A percentile compares a stretch with the other conserved stretches of the same genome.
Conservation (phyloP, 2,888 invertebrate genomes). For the Bombylius major region DNA sequence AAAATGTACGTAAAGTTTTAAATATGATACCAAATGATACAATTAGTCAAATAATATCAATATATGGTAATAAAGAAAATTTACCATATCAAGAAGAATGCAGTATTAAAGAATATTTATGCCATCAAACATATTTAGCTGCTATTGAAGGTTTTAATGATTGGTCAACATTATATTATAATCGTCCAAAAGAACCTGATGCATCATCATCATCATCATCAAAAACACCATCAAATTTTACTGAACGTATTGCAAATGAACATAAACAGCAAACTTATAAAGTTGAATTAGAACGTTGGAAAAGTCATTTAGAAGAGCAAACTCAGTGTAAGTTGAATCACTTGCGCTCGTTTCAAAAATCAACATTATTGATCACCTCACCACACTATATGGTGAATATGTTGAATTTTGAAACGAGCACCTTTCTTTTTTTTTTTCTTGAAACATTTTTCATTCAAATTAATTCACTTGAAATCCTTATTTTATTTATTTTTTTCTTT, state of each 20-base stretch:
- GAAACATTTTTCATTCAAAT: no score
- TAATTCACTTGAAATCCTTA: no score
- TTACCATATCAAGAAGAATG: constrained; percentile 39
- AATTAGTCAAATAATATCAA: constrained; percentile 42
- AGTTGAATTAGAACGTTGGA: constrained; percentile 66
- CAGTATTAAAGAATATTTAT: constrained; percentile 66
- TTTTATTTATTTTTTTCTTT: neutral
- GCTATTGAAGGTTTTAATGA: constrained; percentile 79
- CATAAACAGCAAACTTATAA: constrained; percentile 69
- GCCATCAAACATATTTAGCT: constrained; percentile 75
- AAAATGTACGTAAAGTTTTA: constrained; percentile 67
- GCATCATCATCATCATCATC: constrained; percentile 39
- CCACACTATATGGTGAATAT: no score
- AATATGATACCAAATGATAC: constrained; percentile 56
- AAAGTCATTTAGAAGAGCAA: constrained; percentile 53
- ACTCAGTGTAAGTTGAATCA: constrained; percentile 44
- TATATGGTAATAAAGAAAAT: constrained; percentile 36
- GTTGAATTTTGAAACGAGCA: no score
- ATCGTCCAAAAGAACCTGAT: constrained; percentile 60
- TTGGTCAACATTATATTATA: constrained; percentile 76
- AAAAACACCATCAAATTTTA: constrained; percentile 53
- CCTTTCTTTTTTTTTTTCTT: no score
- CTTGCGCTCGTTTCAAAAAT: neutral
- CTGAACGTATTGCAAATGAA: constrained; percentile 79
- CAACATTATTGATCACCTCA: no score